phyloP scores from a whole-genome alignment of 1,140 invertebrate species.

The Charaxes varanes region DNA sequence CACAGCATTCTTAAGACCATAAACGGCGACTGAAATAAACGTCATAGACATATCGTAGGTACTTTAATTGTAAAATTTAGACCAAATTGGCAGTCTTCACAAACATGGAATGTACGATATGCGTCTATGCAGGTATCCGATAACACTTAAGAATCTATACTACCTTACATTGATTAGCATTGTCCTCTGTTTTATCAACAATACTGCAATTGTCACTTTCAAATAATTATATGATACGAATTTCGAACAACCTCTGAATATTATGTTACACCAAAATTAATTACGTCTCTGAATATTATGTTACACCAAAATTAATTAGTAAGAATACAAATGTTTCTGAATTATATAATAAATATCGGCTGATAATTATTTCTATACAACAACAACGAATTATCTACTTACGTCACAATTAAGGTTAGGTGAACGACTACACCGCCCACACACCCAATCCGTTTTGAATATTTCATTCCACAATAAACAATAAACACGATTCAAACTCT shows the following conservation, averaged over 20 bases:
- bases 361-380: slow-evolving; percentile 67
- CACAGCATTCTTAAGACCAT: slow-evolving; percentile 72
- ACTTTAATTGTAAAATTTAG: slow-evolving; percentile 72
- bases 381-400: slow-evolving; percentile 64
- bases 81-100: slow-evolving; percentile 73
- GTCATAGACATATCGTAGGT: slow-evolving; percentile 67
- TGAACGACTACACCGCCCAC: slow-evolving; percentile 26
- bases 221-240: too few species aligned
- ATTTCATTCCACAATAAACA: slow-evolving; percentile 24
- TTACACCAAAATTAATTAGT: too few species aligned
- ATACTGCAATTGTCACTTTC: too few species aligned
- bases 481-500: slow-evolving; percentile 1
- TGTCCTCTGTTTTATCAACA: too few species aligned
- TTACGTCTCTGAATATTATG: too few species aligned
- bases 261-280: too few species aligned
- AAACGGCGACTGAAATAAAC: slow-evolving; percentile 68
- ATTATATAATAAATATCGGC: slow-evolving; percentile 62
- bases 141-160: too few species aligned
- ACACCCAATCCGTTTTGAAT: slow-evolving; percentile 12
- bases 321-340: too few species aligned
- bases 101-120: slow-evolving; percentile 74
- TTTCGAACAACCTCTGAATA: too few species aligned
- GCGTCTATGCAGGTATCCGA: slow-evolving; percentile 71
- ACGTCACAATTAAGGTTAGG: slow-evolving; percentile 33
- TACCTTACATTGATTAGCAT: too few species aligned